These are phyloP conservation scores for Phylloscopus trochiloides DNA, from an alignment of 2,113 vertebrate species.

Conservation along the genomic window DNA sequence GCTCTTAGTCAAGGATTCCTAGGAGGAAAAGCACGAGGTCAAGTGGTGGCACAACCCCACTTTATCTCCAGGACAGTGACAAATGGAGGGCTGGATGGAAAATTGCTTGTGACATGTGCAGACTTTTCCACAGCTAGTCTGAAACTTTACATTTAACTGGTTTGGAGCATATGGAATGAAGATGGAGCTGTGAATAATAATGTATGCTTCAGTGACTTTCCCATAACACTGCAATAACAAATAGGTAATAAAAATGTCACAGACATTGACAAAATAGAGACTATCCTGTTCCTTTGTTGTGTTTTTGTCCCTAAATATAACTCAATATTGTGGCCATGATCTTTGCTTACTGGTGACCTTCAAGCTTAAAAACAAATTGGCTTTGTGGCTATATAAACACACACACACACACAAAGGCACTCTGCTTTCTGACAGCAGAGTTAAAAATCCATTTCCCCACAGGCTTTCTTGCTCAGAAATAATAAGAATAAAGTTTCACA, in stretches of 20 bases:
- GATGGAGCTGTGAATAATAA: background rate
- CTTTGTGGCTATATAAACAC: background rate
- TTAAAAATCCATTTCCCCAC: background rate
- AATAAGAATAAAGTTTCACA: background rate
- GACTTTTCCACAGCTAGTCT: background rate
- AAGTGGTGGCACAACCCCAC: background rate
- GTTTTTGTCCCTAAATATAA: conserved; percentile 33
- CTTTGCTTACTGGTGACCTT: conserved; percentile 18
- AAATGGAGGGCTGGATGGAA: background rate
- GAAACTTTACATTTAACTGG: background rate
- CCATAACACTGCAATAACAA: background rate
- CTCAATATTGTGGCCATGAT: background rate
- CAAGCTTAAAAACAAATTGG: background rate
- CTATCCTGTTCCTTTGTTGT: background rate
- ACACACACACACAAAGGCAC: background rate
- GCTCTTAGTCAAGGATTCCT: background rate
- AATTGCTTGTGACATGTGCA: background rate
- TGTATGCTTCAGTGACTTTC: background rate
- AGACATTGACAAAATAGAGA: background rate
- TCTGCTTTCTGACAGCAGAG: background rate
- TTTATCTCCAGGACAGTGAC: background rate
- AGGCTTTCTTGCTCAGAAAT: background rate
- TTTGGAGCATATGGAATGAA: background rate
- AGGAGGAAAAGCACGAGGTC: background rate
- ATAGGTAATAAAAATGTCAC: background rate